Conservation (phyloP, 1,140 invertebrate species). For the Ceratina calcarata region DNA sequence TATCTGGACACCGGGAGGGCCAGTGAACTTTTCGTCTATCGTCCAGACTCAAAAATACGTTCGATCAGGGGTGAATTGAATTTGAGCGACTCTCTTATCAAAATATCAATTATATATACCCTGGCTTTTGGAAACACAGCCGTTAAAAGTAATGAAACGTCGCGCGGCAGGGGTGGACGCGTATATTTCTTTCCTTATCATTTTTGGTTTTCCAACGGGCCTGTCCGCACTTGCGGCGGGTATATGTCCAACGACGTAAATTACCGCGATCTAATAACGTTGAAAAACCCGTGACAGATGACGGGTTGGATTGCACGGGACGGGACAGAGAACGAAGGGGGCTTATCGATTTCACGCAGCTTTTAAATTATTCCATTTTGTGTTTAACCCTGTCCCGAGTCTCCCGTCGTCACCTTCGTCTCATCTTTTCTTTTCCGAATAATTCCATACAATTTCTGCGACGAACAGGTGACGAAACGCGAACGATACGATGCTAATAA, state of each 20-base stretch:
- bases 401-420: background rate
- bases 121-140: slow-evolving; percentile 39
- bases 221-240: slow-evolving; percentile 1
- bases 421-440: background rate
- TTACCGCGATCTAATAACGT: slow-evolving; percentile 32
- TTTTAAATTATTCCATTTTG: slow-evolving; percentile 29
- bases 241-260: slow-evolving; percentile 24
- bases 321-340: background rate
- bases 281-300: slow-evolving; percentile 35
- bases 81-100: slow-evolving; percentile 58
- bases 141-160: slow-evolving; percentile 54
- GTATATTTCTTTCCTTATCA: slow-evolving; percentile 15
- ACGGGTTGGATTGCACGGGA: background rate
- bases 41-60: slow-evolving; percentile 61
- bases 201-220: background rate
- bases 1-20: slow-evolving; percentile 14
- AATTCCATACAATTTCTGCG: no score
- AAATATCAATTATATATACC: slow-evolving; percentile 60
- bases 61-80: slow-evolving; percentile 59
- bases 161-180: background rate
- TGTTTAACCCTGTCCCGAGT: slow-evolving; percentile 1
- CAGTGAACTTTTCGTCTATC: slow-evolving; percentile 41
- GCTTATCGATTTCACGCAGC: slow-evolving; percentile 43
- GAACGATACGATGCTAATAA: no score
- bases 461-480: no score